Evolutionary conservation across 2,113 vertebrate genomes (phyloP), one percentile per base, ranked within the genome.

Genomic region (Potamarius usumacintae): DNA sequence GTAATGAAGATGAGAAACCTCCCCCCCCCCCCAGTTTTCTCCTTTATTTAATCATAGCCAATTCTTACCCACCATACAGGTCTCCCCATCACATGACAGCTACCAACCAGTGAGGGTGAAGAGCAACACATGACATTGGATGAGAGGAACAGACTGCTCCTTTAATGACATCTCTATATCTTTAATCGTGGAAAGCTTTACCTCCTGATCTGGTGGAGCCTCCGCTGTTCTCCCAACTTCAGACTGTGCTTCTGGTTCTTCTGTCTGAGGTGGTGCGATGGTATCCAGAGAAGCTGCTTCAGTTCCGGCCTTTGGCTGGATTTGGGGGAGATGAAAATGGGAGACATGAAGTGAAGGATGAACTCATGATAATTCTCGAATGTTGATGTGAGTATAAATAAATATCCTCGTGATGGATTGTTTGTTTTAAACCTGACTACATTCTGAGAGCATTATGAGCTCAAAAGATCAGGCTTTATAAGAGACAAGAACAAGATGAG

Each of bases 151-250:
- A 55, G 8, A 55, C 12, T 55, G 55, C 55, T 55, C 55, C 55
- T 55, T 14, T 55, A 55, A 55, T 55, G 55, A 55, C 55, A 55
- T 12, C 9, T 55, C 55, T 55, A 12, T 55, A 55, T 55, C 55
- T 55, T 55, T 55, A 55, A 55, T 55, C 55, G 12, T 55, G 58
- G 48, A n/a, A 18, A 0, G 15, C 15, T 52, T 74, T 20, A 87
- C 79, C 86, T 82, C 60, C 15, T 34, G 52, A 0, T 72, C 78
- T 72, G 78, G 27, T 57, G 52, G 77, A 67, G 65, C 30, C 65
- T 82, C 50, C 42, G 20, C 58, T n/a, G 63, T 10, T 27, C 5
- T 82, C 17, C 63, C 79, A n/a, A 67, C 25, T 87, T 82, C 79
- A 82, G n/a, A 7, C 7, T 25, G 63, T 0, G 27, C 20, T 17